Base-by-base conservation (phyloP, 2,888 invertebrate species). In the Phyllotreta striolata region DNA sequence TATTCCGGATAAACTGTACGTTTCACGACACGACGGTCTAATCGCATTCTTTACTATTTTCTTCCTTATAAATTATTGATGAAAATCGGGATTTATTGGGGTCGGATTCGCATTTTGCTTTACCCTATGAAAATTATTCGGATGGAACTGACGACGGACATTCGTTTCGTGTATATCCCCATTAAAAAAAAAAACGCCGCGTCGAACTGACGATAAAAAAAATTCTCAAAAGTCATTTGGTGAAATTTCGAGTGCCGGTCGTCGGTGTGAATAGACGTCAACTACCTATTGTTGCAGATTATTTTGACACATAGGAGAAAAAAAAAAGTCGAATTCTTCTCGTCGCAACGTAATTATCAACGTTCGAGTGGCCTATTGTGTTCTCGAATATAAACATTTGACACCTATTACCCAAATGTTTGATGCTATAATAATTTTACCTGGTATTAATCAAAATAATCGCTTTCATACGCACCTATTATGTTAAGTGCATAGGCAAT, bases 161-260 rank as follows among this genome's bases (percentile, higher is more conserved):
- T 41, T 41, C 2, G 4, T 9, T 41, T 41, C 10, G 41, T 41
- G 4, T 41, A 63, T 63, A 62, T 61, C 66, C 66, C 39, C 58
- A 66, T 66, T 59, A 64, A 67, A 61, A 56, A 64, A 67, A 61
- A 56, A 65, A 67, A 63, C 41, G 58, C 46, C 59, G 56, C 60
- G 14, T 72, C 66, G 70, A 66, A 71, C 66, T 67, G 66, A 73
- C 69, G 72, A 72, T 72, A 68, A 24, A 24, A 24, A 24, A 66
- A 68, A 72, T 72, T 65, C 66, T 65, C 64, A 66, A 72, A 72
- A 74, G 72, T 74, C 74, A 72, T 70, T 72, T 72, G 66, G 71
- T 70, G 68, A 69, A 66, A 68, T 68, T 62, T 69, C 60, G 64
- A 69, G 69, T 66, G 64, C 35, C 63, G 56, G 62, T 68, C 66